A percentile compares a stretch with the other conserved stretches of the same genome.
Evolutionary conservation across 2,797 vertebrate species (phyloP).

Genomic region (Gorsachius magnificus): DNA sequence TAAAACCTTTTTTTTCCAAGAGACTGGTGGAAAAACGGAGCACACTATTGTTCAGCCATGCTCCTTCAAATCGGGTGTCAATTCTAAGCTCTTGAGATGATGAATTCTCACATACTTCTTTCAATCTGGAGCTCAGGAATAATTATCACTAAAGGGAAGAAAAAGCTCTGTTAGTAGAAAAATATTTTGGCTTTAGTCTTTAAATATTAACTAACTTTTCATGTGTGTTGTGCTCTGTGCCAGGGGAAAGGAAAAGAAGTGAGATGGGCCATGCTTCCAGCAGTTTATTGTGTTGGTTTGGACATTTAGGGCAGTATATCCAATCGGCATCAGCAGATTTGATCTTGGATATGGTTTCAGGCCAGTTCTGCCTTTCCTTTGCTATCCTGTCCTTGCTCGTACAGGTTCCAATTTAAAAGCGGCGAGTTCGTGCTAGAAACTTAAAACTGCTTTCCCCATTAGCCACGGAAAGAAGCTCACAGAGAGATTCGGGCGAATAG

Average conservation of each 20-base stretch:
- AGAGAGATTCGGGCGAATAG: no score
- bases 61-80: neutral
- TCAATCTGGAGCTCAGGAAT: neutral
- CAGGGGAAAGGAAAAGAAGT: fast-evolving
- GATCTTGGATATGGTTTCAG: neutral
- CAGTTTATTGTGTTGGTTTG: neutral
- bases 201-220: neutral
- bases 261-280: neutral
- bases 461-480: no score
- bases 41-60: neutral
- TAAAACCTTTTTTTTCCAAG: neutral
- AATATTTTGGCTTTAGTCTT: neutral
- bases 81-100: neutral
- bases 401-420: neutral
- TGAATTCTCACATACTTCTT: neutral
- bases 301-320: neutral
- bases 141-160: neutral
- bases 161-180: neutral
- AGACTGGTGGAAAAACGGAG: neutral
- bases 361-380: neutral
- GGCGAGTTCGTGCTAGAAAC: neutral
- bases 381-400: no score
- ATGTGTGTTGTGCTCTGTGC: neutral
- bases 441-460: neutral
- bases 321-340: fast-evolving